Evolutionary conservation across 2,113 vertebrate species (phyloP), one percentile per base, ranked within the genome.

Genomic region (Ploceus nigricollis): DNA sequence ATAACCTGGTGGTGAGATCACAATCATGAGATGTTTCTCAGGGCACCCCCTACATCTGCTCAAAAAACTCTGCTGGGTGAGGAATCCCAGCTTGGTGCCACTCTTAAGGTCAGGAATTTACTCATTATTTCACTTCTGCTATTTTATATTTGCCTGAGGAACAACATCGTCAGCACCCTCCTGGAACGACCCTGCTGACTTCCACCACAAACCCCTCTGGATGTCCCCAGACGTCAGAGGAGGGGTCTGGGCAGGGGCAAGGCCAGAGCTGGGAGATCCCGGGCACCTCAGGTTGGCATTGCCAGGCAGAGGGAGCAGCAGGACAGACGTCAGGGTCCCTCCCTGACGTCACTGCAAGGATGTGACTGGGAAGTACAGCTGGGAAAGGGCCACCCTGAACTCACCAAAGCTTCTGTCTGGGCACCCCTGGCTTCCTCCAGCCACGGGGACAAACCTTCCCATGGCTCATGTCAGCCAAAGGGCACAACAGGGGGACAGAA

Each of bases 61-160:
- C 18, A 6, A 42, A 86, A 47, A 70, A 15, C 72, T 54, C 42
- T 6, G 50, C 37, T 39, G 2, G 6, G 21, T 11, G 51, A 78
- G 15, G 90, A 64, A 75, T 96, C 60, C 88, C 76, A 88, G 60
- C 33, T 73, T 2, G 1, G 24, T 11, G 17, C 78, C 19, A 3
- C 56, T 40, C 57, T 92, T 56, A 96, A 96, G 89, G 96, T 89
- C 93, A 95, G 94, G 93, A 96, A 94, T 97, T 96, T 92, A 83
- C 96, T 96, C 35, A 3, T 0, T 1, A 53, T 93, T 92, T 93
- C 90, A 93, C 88, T 97, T 97, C 96, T 96, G 90, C 86, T 90
- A 77, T 95, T 93, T 70, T 48, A 40, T 14, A 40, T 72, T 92
- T 82, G 85, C 47, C 57, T 66, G 72, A 83, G 63, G 56, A 92